Percentiles rank a stretch among this genome's conserved stretches.
Evolutionary conservation across 2,113 vertebrate genomes (phyloP).

Genomic region (Brachypteracias leptosomus): DNA sequence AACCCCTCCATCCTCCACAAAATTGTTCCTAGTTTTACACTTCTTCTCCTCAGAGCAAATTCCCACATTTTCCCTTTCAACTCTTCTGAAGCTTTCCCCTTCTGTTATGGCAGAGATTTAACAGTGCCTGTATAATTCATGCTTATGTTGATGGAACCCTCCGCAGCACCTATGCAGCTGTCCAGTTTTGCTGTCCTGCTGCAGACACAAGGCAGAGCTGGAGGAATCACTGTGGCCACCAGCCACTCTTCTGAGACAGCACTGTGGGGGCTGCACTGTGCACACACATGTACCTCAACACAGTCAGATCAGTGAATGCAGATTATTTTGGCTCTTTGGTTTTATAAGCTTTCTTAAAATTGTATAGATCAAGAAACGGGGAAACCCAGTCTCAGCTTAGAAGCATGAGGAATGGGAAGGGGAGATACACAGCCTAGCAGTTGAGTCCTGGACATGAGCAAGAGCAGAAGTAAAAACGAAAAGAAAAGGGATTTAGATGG

Average conservation of each 20-base stretch:
- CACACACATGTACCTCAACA: not conserved
- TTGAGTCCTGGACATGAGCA: not conserved
- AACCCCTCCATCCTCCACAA: not conserved
- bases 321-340: not conserved
- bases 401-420: not conserved
- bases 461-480: not conserved
- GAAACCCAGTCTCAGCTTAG: not conserved
- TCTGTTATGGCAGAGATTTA: not conserved
- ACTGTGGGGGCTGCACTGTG: not conserved
- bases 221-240: not conserved
- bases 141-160: not conserved
- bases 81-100: not conserved
- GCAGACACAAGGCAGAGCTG: not conserved
- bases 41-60: not conserved
- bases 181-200: not conserved
- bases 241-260: not conserved
- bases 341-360: not conserved
- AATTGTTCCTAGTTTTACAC: not conserved
- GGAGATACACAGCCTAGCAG: not conserved
- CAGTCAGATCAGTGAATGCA: not conserved
- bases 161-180: rapidly evolving
- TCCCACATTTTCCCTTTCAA: not conserved
- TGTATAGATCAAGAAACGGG: not conserved
- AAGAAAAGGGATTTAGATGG: not conserved
- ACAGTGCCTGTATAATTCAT: not conserved